Conservation (phyloP, 2,888 invertebrate genomes). For the Campaea margaritaria region DNA sequence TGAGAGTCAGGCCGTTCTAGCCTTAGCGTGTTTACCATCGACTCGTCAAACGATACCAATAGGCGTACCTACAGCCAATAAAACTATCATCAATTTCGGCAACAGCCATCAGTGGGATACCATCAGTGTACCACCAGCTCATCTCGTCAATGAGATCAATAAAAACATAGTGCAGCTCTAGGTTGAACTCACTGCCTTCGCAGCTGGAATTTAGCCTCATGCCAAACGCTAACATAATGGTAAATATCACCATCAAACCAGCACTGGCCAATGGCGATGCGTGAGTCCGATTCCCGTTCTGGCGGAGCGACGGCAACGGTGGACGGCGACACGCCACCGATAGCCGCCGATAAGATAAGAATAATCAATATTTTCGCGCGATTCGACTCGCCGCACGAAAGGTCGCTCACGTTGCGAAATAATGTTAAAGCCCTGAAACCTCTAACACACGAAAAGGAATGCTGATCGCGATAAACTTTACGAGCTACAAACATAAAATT, state of each 20-base stretch:
- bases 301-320: conserved; percentile 47
- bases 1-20: no score
- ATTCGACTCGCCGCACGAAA: conserved; percentile 75
- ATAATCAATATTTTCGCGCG: conserved; percentile 80
- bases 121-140: no score
- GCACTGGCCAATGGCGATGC: conserved; percentile 46
- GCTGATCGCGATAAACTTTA: conserved; percentile 47
- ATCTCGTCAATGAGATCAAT: no score
- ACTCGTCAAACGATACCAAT: no score
- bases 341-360: conserved; percentile 71
- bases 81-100: no score
- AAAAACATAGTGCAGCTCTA: no score
- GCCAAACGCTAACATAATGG: background rate
- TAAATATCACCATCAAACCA: background rate
- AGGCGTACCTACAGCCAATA: no score
- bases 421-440: conserved; percentile 57
- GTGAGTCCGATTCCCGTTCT: conserved; percentile 61
- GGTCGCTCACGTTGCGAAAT: conserved; percentile 78
- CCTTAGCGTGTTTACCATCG: no score
- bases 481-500: conserved; percentile 31
- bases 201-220: no score
- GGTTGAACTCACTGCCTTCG: no score
- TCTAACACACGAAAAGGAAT: conserved; percentile 56
- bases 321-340: conserved; percentile 74
- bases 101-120: no score